phyloP scores from a whole-genome alignment of 2,888 invertebrate species.

The Apantesis nais region DNA sequence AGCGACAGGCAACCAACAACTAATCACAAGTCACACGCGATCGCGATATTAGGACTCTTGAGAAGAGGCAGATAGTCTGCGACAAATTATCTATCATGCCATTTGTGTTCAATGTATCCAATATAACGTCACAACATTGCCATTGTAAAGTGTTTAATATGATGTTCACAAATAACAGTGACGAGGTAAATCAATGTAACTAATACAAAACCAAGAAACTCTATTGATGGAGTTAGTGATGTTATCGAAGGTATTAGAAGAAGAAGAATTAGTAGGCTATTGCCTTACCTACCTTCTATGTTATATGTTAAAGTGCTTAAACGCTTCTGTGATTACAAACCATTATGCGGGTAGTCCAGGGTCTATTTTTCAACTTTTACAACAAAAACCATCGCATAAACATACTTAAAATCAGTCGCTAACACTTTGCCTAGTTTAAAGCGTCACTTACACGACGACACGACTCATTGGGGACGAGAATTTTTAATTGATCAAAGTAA shows the following conservation, averaged over 20 bases:
- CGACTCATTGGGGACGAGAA: constrained; percentile 29
- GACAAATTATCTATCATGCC: constrained; percentile 7
- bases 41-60: constrained; percentile 14
- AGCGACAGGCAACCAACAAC: constrained; percentile 29
- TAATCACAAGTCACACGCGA: constrained; percentile 43
- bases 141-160: not conserved
- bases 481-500: constrained; percentile 36
- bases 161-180: not conserved
- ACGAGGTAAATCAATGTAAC: not conserved
- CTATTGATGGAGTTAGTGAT: not conserved
- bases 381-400: not conserved
- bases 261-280: too few relatives aligned
- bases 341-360: not conserved
- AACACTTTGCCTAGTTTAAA: not conserved
- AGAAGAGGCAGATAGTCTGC: constrained; percentile 8
- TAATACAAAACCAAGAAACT: not conserved
- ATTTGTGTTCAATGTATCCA: not conserved
- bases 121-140: too few relatives aligned
- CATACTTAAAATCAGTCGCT: not conserved
- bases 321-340: not conserved
- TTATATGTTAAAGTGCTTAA: not conserved
- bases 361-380: not conserved
- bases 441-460: not conserved
- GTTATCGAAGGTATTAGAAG: too few relatives aligned
- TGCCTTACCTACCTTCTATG: too few relatives aligned